Base-by-base conservation (phyloP, 2,797 vertebrate genomes). In the Gallinago nigripennis region DNA sequence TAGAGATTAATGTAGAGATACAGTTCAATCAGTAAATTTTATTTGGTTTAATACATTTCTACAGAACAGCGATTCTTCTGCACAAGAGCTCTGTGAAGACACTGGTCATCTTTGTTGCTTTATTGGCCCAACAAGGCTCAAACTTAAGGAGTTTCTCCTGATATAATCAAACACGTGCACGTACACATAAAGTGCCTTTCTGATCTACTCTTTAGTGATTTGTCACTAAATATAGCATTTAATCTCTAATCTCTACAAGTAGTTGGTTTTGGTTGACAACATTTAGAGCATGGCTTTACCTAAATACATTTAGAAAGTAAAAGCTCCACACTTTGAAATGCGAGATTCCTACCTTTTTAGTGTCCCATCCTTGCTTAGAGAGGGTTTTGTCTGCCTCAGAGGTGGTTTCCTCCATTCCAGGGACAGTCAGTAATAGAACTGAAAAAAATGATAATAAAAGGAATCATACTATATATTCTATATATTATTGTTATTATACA, bases 341-440 rank as follows among this genome's bases (percentile, higher is more conserved):
- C 6, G 61, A 57, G 33, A 54, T 41, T 41, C 73, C 58, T 98
- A 99, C 99, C 99, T 99, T 99, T 95, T 99, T 98, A 94, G 98
- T 96, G 92, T 99, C 99, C 99, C 99, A 99, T 54, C 98, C 95
- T 94, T 99, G 98, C 94, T 99, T 98, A n/a, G 98, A 98, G 41
- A 98, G 97, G 57, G 98, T 98, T 97, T 99, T 98, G 94, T 99
- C 99, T 50, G 98, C 95, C 57, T 98, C 98, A 1, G 98, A 98
- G 41, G 99, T 97, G 14, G 98, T 95, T 70, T 99, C 98, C 76
- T 99, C 99, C 96, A 99, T 99, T 91, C 99, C 99, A 35, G 99
- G 99, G 90, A 99, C 99, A 37, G 99, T 98, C 94, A 99, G 98
- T 81, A 99, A 98, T 72, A 99, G 97, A 95, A 99, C 99, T 99